Evolutionary conservation across 2,113 vertebrate species (phyloP).

Genomic region (Pica pica): DNA sequence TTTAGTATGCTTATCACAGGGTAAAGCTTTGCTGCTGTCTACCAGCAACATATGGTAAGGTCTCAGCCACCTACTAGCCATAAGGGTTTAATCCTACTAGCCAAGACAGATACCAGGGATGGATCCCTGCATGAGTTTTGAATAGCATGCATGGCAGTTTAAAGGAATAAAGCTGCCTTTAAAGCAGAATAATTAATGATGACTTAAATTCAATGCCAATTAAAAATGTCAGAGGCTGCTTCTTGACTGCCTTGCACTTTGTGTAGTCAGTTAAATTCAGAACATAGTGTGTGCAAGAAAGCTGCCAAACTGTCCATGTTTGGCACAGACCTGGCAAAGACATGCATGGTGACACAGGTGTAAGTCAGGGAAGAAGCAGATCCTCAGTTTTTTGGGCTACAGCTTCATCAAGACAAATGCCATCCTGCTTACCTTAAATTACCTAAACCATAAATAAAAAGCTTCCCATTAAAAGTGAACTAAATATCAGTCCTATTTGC

Average conservation of each 20-base stretch:
- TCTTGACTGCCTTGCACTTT: conserved; percentile 43
- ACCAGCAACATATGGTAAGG: conserved; percentile 65
- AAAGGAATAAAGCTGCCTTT: conserved; percentile 16
- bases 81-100: conserved; percentile 47
- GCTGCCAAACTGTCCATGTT: neutral
- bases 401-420: neutral
- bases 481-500: neutral
- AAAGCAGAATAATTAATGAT: conserved; percentile 35
- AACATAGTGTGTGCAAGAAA: neutral
- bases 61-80: conserved; percentile 60
- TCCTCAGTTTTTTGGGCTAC: neutral
- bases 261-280: conserved; percentile 34
- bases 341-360: neutral
- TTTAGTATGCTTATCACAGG: conserved; percentile 63
- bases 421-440: neutral
- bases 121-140: conserved; percentile 30
- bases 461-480: neutral
- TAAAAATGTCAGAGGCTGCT: conserved; percentile 53
- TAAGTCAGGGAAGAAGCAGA: neutral
- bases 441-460: neutral
- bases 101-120: conserved; percentile 47
- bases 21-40: conserved; percentile 60
- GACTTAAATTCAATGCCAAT: conserved; percentile 48
- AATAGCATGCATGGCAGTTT: conserved; percentile 2
- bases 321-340: neutral